These are phyloP conservation scores for Hirudo medicinalis DNA, from an alignment of 1,140 invertebrate genomes.

Conservation along the genomic window DNA sequence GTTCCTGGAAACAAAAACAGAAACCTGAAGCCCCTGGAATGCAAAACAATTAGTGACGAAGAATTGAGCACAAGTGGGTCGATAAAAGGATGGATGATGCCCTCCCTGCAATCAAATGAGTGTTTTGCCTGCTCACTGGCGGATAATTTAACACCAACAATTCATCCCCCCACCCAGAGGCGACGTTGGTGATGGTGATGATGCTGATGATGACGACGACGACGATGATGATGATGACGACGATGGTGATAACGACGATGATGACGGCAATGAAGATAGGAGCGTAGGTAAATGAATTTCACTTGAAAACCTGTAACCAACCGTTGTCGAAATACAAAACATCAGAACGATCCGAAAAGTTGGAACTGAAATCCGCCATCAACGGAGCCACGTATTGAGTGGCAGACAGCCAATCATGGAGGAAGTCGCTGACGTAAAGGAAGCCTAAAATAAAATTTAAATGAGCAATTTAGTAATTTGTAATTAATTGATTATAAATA, in stretches of 20 bases:
- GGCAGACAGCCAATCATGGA: constrained; percentile 93
- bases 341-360: constrained; percentile 56
- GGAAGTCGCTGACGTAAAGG: constrained; percentile 84
- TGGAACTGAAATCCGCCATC: constrained; percentile 98
- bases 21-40: constrained; percentile 71
- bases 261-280: not conserved
- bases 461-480: too few species aligned
- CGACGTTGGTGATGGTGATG: not conserved
- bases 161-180: not conserved
- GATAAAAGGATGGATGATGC: constrained; percentile 87
- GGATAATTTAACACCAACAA: not conserved
- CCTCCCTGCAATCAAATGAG: constrained; percentile 22
- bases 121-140: too few species aligned
- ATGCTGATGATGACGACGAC: not conserved
- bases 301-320: constrained; percentile 36
- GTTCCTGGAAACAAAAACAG: constrained; percentile 99
- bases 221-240: not conserved
- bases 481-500: too few species aligned
- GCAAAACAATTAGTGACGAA: constrained; percentile 95
- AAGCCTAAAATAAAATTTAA: constrained; percentile 46
- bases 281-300: not conserved
- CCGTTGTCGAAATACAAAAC: constrained; percentile 75
- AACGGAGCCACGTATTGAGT: constrained; percentile 96
- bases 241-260: not conserved
- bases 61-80: constrained; percentile 73